These are phyloP conservation scores for Spermophilus dauricus DNA, from an alignment of 2,113 vertebrate species.

Conservation along the genomic window DNA sequence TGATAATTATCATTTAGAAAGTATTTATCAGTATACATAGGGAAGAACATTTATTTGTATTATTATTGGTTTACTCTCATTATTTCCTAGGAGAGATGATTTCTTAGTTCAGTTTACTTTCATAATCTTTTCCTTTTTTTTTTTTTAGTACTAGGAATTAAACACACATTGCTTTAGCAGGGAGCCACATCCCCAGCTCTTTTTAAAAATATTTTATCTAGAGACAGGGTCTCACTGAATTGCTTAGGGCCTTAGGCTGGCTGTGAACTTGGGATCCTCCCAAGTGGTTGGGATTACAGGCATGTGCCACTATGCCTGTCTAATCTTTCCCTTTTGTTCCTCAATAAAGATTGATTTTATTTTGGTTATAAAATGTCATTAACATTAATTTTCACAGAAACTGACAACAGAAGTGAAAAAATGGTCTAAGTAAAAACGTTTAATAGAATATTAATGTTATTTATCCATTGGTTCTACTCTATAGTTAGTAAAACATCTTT, in stretches of 20 bases:
- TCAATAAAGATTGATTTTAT: neutral
- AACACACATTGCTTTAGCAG: too few relatives aligned
- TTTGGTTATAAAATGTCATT: neutral
- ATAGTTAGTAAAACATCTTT: too few relatives aligned
- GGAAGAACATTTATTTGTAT: too few relatives aligned
- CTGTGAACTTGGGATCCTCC: too few relatives aligned
- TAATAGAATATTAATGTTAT: neutral
- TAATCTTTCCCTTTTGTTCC: neutral
- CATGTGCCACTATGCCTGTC: too few relatives aligned
- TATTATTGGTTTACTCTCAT: neutral
- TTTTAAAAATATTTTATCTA: too few relatives aligned
- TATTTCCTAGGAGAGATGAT: neutral
- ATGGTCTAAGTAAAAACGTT: neutral
- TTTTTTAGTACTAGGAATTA: too few relatives aligned
- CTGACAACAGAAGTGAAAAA: neutral
- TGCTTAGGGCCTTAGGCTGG: too few relatives aligned
- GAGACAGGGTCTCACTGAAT: too few relatives aligned
- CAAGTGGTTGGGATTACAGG: too few relatives aligned
- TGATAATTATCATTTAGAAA: neutral
- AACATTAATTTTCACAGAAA: neutral
- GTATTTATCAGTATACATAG: neutral
- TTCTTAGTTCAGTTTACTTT: neutral
- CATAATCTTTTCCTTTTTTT: neutral
- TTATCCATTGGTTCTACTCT: neutral
- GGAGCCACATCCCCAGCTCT: too few relatives aligned